phyloP scores from a whole-genome alignment of 2,888 invertebrate species.

The Sacculina carcini region DNA sequence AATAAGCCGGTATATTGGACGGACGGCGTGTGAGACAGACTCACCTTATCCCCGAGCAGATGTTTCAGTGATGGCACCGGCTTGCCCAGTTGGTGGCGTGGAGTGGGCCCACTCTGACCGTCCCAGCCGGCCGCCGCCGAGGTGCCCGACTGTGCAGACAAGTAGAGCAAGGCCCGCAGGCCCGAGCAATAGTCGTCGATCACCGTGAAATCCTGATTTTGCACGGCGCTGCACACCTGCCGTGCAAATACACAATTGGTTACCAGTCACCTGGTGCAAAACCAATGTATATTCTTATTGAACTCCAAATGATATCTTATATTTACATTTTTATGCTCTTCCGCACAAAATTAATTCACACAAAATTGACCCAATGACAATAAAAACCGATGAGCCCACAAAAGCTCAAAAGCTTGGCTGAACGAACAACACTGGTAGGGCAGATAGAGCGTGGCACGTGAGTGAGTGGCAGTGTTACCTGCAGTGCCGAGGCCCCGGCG shows the following conservation, averaged over 20 bases:
- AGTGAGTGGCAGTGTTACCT: conserved; percentile 35
- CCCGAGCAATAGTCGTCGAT: conserved; percentile 76
- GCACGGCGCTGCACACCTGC: conserved; percentile 81
- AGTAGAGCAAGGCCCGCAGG: conserved; percentile 56
- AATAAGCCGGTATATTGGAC: background rate
- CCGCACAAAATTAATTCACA: background rate
- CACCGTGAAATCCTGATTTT: conserved; percentile 94
- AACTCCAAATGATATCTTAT: background rate
- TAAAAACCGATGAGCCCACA: conserved; percentile 1
- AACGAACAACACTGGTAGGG: no score
- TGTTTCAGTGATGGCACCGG: conserved; percentile 38
- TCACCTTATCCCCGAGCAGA: conserved; percentile 39
- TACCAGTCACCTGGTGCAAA: background rate
- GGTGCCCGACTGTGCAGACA: conserved; percentile 35
- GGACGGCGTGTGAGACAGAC: conserved; percentile 1
- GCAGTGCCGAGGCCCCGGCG: conserved; percentile 72
- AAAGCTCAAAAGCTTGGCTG: conserved; percentile 4
- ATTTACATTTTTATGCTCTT: background rate
- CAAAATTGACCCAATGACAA: background rate
- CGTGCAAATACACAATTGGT: background rate
- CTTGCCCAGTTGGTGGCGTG: conserved; percentile 80
- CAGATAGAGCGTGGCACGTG: no score
- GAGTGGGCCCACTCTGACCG: conserved; percentile 76
- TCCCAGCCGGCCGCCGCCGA: conserved; percentile 64
- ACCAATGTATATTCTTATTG: background rate